Evolutionary conservation across 2,797 vertebrate species (phyloP), one percentile per base, ranked within the genome.

Genomic region (Sebastes minor): DNA sequence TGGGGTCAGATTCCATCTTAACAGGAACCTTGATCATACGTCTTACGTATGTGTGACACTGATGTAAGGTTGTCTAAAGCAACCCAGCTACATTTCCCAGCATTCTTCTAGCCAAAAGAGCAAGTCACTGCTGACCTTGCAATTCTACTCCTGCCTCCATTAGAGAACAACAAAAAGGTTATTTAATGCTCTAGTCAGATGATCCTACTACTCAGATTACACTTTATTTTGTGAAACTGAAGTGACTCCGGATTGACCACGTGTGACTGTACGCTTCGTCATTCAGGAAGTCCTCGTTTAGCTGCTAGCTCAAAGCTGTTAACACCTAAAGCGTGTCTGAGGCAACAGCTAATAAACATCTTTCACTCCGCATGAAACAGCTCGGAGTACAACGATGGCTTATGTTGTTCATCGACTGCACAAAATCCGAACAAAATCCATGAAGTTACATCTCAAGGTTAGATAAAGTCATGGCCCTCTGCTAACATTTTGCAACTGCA

Each of bases 1-100:
- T 55, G 1, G 30, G 81, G 71, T 87, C 90, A 86, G 87, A 90
- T 86, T 90, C 78, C 67, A 78, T 70, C 33, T 68, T 0, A 64
- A 55, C 62, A 73, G 71, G 71, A 77, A 74, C 82, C 72, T 84
- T 74, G 74, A 82, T 38, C 76, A 59, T 49, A 71, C 8, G 35
- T 1, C 14, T 46, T 46, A 71, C 32, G 27, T 23, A 8, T 6
- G 56, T 76, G 76, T 73, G 77, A 86, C 86, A 85, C 67, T 72
- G 79, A 82, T 68, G 68, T 65, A 2, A 55, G 69, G 74, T 66
- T 22, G 73, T 72, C 32, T 79, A 60, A 28, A 64, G 80, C 27
- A 32, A 49, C 42, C 25, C 16, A 20, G 78, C 81, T 56, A 60
- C 22, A 79, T 65, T 77, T 88, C 76, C 52, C 76, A 64, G 52